These are phyloP conservation scores for Holacanthus passer DNA, from an alignment of 2,113 vertebrate genomes.

Conservation along the genomic window DNA sequence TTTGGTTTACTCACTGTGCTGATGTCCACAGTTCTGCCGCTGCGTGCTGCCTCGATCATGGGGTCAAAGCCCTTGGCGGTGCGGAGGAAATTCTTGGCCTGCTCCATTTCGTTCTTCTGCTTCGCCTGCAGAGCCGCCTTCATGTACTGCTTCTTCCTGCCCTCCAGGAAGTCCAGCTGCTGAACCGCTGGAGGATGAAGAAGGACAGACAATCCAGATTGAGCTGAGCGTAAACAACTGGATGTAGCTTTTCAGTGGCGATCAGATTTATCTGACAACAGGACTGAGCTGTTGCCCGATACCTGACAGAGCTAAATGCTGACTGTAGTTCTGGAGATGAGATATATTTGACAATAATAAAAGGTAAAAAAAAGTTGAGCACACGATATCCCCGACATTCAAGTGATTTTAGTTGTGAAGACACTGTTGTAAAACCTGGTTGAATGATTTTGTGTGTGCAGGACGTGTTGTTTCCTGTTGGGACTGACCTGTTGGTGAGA, in stretches of 20 bases:
- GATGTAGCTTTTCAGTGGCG: too few species aligned
- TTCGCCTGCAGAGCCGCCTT: constrained; percentile 95
- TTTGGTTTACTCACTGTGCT: constrained; percentile 83
- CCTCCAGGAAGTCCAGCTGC: constrained; percentile 92
- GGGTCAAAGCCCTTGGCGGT: constrained; percentile 89
- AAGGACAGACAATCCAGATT: background rate
- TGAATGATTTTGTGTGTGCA: too few species aligned
- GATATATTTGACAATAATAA: too few species aligned
- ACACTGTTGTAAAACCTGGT: too few species aligned
- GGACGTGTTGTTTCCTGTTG: background rate
- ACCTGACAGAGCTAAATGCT: too few species aligned
- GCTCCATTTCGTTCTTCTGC: constrained; percentile 91
- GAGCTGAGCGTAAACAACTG: background rate
- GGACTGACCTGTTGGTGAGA: constrained; percentile 74
- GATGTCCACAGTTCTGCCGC: constrained; percentile 87
- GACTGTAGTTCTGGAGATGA: too few species aligned
- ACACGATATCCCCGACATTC: too few species aligned
- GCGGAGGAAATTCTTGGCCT: constrained; percentile 90
- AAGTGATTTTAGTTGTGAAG: too few species aligned
- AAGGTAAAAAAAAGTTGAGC: too few species aligned
- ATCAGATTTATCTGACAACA: too few species aligned
- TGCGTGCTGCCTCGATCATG: constrained; percentile 86
- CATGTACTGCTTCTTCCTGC: constrained; percentile 91
- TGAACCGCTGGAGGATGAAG: constrained; percentile 80
- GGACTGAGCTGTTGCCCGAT: too few species aligned